A percentile compares a stretch with the other conserved stretches of the same genome.
Conservation (phyloP, 1,140 invertebrate genomes). For the Ips typographus region DNA sequence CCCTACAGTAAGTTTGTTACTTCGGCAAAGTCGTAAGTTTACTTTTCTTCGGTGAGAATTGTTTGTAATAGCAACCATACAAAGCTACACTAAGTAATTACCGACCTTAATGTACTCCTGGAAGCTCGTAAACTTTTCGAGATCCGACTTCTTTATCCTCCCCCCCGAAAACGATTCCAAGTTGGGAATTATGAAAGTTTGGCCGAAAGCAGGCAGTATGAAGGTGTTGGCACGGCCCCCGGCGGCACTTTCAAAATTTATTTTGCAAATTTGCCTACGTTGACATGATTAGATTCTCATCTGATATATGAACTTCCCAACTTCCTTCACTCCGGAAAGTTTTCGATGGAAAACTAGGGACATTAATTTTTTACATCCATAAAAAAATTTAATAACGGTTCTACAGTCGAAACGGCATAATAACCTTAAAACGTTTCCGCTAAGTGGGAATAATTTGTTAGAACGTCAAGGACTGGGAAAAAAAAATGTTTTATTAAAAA, state of each 20-base stretch:
- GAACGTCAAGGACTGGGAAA: background rate
- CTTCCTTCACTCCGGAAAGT: background rate
- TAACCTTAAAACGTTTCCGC: constrained; percentile 3
- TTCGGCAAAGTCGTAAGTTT: too few relatives aligned
- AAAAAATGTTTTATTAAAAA: constrained; percentile 1
- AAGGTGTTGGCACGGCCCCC: constrained; percentile 15
- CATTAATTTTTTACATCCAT: background rate
- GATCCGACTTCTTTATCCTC: constrained; percentile 7
- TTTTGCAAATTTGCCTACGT: constrained; percentile 18
- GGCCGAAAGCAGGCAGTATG: constrained; percentile 11
- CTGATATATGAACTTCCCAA: constrained; percentile 20
- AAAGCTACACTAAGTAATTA: too few relatives aligned
- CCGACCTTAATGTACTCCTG: too few relatives aligned
- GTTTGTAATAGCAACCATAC: too few relatives aligned
- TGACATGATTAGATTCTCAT: constrained; percentile 21
- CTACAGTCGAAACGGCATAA: constrained; percentile 3
- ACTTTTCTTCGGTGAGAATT: too few relatives aligned
- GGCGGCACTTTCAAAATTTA: constrained; percentile 13
- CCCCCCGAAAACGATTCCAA: constrained; percentile 14
- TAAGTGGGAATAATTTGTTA: constrained; percentile 13
- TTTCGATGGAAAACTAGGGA: too few relatives aligned
- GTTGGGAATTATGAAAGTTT: constrained; percentile 21
- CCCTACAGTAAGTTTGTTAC: too few relatives aligned
- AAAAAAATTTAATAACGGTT: background rate
- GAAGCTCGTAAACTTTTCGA: background rate